Conservation (phyloP, 2,113 vertebrate genomes). For the Lonchura striata region DNA sequence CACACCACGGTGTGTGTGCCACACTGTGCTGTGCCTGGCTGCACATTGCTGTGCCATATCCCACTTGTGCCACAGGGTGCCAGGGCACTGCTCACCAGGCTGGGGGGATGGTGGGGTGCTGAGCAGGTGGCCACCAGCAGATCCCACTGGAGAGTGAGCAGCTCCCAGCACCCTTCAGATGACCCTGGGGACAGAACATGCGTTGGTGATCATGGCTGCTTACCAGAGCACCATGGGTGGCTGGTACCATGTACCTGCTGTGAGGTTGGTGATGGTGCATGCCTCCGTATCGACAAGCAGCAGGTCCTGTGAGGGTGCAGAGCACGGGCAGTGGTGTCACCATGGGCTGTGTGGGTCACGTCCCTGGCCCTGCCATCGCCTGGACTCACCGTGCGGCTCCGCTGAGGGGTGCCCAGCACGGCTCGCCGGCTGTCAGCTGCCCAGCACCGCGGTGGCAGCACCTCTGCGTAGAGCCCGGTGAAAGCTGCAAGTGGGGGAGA, state of each 20-base stretch:
- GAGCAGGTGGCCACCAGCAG: conserved; percentile 89
- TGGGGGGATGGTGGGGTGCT: conserved; percentile 82
- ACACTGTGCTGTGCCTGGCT: not conserved
- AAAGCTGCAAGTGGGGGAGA: conserved; percentile 73
- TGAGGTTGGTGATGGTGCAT: conserved; percentile 61
- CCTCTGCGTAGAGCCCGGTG: conserved; percentile 81
- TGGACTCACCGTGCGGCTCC: conserved; percentile 79
- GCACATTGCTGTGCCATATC: not conserved
- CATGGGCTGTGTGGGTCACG: fast-evolving
- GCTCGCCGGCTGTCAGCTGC: conserved; percentile 86
- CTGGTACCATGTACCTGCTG: not conserved
- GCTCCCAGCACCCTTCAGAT: conserved; percentile 69
- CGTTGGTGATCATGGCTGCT: not conserved
- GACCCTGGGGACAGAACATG: conserved; percentile 47
- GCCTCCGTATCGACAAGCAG: conserved; percentile 69
- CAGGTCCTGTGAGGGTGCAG: conserved; percentile 55
- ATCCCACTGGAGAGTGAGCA: conserved; percentile 85
- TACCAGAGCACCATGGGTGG: fast-evolving
- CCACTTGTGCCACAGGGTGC: fast-evolving
- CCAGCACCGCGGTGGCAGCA: conserved; percentile 85
- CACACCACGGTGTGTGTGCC: not conserved
- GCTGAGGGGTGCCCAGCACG: conserved; percentile 81
- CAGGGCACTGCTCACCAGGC: conserved; percentile 74
- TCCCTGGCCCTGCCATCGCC: not conserved
- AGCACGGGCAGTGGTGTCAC: not conserved